A percentile compares a stretch with the other conserved stretches of the same genome.
These are phyloP conservation scores for Plemyria rubiginata DNA, from an alignment of 2,888 invertebrate genomes.

Conservation along the genomic window DNA sequence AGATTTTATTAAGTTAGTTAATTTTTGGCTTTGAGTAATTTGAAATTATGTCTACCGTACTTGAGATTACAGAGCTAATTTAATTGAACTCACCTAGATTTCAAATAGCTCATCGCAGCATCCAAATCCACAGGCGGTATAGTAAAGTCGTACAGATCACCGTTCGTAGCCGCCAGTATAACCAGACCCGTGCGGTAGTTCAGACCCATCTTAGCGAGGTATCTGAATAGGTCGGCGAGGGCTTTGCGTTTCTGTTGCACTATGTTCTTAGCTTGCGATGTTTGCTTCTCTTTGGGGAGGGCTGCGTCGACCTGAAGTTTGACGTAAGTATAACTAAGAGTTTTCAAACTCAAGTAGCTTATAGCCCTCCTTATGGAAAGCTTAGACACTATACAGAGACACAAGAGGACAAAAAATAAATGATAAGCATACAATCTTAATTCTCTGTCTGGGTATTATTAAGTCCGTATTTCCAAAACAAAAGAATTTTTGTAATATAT, in stretches of 20 bases:
- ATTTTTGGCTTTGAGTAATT: no score
- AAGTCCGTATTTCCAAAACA: no score
- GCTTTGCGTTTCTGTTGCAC: conserved; percentile 94
- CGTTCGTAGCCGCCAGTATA: conserved; percentile 76
- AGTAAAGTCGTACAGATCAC: conserved; percentile 86
- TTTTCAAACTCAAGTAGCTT: no score
- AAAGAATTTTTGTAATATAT: no score
- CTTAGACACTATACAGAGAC: no score
- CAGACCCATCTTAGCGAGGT: conserved; percentile 89
- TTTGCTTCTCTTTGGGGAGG: conserved; percentile 89
- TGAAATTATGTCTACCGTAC: no score
- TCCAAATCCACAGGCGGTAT: conserved; percentile 89
- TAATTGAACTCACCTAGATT: conserved; percentile 65
- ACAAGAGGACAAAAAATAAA: no score
- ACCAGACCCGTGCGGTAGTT: conserved; percentile 92
- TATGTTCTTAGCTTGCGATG: conserved; percentile 91
- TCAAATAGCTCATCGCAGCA: conserved; percentile 83
- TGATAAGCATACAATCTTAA: no score
- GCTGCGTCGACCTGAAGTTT: conserved; percentile 79
- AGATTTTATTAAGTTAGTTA: no score
- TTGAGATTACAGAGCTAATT: no score
- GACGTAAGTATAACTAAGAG: neutral
- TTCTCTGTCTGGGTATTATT: no score
- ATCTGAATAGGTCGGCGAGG: conserved; percentile 93
- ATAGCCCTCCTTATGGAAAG: no score